Percentiles rank a stretch among this genome's conserved stretches.
These are phyloP conservation scores for Ciona savignyi DNA, from an alignment of 23 tunicate species.

Conservation along the genomic window DNA sequence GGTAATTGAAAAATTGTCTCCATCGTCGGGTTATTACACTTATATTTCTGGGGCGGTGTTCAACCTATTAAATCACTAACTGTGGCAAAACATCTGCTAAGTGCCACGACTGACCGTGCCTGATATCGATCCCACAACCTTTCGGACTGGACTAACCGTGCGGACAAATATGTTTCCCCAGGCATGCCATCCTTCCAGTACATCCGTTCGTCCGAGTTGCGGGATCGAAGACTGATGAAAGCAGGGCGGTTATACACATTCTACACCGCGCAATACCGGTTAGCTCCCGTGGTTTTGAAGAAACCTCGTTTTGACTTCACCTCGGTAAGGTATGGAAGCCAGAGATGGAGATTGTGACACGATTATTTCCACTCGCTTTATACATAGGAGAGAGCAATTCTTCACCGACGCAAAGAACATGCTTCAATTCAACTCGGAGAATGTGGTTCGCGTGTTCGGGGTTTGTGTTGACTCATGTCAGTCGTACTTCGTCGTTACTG, in stretches of 20 bases:
- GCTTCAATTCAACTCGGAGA: conserved; percentile 71
- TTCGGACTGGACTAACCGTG: too few species aligned
- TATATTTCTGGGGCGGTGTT: too few species aligned
- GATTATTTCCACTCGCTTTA: neutral
- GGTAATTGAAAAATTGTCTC: too few species aligned
- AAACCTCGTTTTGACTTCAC: conserved; percentile 12
- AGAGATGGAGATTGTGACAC: neutral
- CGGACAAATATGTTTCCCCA: neutral
- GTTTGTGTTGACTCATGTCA: conserved; percentile 36
- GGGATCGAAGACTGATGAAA: conserved; percentile 13
- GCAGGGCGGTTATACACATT: conserved; percentile 21
- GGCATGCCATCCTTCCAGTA: conserved; percentile 54
- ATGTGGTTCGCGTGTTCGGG: conserved; percentile 61
- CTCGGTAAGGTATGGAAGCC: conserved; percentile 2
- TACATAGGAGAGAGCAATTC: conserved; percentile 35
- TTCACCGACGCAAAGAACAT: conserved; percentile 55
- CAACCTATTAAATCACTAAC: too few species aligned
- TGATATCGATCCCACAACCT: too few species aligned
- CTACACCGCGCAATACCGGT: conserved; percentile 53
- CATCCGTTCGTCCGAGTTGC: conserved; percentile 31
- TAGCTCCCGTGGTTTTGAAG: conserved; percentile 46
- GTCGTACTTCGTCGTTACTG: conserved; percentile 35
- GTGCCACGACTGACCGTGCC: too few species aligned
- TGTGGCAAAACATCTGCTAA: too few species aligned
- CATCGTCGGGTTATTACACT: too few species aligned